These are phyloP conservation scores for Microchrysa polita DNA, from an alignment of 2,888 invertebrate genomes.

Conservation along the genomic window DNA sequence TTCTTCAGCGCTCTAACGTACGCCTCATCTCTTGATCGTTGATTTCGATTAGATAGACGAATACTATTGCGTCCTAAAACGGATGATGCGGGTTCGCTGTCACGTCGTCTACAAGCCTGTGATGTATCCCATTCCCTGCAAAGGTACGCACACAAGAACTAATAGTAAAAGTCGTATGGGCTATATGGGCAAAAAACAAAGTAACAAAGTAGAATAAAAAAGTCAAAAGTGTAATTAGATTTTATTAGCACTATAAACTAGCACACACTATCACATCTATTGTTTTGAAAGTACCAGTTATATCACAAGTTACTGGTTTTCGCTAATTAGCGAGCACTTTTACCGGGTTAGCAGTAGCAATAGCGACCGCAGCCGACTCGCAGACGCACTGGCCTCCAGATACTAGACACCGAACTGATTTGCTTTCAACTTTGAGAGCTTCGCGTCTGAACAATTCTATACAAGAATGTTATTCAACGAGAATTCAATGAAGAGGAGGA, in stretches of 20 bases:
- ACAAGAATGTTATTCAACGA: constrained; percentile 25
- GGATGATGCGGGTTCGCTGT: constrained; percentile 53
- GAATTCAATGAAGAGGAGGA: constrained; percentile 45
- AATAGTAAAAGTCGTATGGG: neutral
- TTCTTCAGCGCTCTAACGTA: constrained; percentile 53
- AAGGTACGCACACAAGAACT: neutral
- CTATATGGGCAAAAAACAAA: neutral
- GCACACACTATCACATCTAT: constrained; percentile 15
- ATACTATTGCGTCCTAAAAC: constrained; percentile 38
- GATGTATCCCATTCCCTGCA: constrained; percentile 53
- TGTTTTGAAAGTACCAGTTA: constrained; percentile 2
- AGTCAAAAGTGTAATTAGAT: neutral
- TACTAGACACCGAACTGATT: constrained; percentile 21
- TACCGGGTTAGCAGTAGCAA: constrained; percentile 6
- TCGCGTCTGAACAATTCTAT: constrained; percentile 19
- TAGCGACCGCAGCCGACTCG: neutral
- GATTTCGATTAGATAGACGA: constrained; percentile 15
- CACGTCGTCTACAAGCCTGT: constrained; percentile 52
- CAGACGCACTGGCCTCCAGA: constrained; percentile 11
- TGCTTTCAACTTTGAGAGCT: constrained; percentile 15
- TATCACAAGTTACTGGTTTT: constrained; percentile 11
- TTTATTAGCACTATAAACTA: constrained; percentile 15
- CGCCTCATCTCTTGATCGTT: constrained; percentile 52
- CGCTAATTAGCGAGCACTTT: constrained; percentile 17
- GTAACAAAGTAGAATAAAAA: neutral